Conservation (phyloP, 2,888 invertebrate species). For the Aphodius granarius region DNA sequence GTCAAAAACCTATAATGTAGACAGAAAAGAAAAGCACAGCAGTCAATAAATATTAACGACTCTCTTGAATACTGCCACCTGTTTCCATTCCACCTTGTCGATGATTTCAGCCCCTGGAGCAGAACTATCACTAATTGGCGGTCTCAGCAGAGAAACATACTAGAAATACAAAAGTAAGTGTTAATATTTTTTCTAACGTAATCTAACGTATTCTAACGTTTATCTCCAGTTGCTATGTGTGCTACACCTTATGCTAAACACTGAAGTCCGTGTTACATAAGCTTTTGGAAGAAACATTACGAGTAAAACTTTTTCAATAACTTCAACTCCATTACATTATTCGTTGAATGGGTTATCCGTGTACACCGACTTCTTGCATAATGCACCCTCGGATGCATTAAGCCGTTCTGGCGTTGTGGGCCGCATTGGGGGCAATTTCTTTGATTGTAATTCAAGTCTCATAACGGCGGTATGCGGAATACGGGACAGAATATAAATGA, state of each 20-base stretch:
- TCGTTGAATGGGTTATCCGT: neutral
- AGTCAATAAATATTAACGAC: neutral
- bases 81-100: slow-evolving; percentile 88
- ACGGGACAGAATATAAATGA: neutral
- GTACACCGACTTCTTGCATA: neutral
- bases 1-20: slow-evolving; percentile 75
- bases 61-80: slow-evolving; percentile 59
- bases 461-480: neutral
- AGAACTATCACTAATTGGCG: slow-evolving; percentile 70
- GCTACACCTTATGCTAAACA: too few relatives aligned
- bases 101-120: slow-evolving; percentile 68
- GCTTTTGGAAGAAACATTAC: neutral
- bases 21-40: neutral
- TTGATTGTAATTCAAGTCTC: neutral
- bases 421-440: neutral
- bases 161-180: slow-evolving; percentile 54
- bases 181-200: too few relatives aligned
- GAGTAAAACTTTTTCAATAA: neutral
- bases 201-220: too few relatives aligned
- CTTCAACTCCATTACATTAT: neutral
- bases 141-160: slow-evolving; percentile 85
- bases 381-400: neutral
- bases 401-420: neutral
- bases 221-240: too few relatives aligned
- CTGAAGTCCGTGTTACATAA: neutral